A percentile compares a stretch with the other conserved stretches of the same genome.
Evolutionary conservation across 2,113 vertebrate genomes (phyloP).

Genomic region (Eurystomus gularis): DNA sequence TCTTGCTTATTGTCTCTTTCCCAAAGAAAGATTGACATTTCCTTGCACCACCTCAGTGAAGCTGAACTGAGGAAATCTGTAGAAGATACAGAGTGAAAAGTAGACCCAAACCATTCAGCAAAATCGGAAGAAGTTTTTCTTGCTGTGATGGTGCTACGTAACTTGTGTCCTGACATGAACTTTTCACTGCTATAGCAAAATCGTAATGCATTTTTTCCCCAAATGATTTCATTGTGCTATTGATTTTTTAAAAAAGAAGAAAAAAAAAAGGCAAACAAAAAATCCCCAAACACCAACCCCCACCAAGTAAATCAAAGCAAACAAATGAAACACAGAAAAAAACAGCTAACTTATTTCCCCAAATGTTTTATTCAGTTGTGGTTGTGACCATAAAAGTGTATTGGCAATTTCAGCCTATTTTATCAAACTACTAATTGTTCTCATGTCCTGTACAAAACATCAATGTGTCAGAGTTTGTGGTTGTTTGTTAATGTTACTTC

Average conservation of each 20-base stretch:
- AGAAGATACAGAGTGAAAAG: neutral
- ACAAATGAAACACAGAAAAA: neutral
- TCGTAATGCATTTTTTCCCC: rapidly evolving
- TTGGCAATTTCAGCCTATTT: conserved; percentile 5
- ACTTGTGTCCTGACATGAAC: neutral
- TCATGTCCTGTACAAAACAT: neutral
- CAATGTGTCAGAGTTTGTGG: neutral
- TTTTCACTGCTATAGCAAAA: neutral
- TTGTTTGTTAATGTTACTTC: conserved; percentile 1
- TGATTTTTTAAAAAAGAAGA: neutral
- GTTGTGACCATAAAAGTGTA: neutral
- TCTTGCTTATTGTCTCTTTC: neutral
- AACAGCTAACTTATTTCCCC: neutral
- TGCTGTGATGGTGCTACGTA: neutral
- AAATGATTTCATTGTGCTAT: neutral
- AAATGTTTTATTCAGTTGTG: neutral
- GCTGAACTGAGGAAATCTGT: neutral
- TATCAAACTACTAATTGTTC: conserved; percentile 42
- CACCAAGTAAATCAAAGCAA: neutral
- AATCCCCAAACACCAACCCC: neutral
- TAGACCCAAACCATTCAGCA: neutral
- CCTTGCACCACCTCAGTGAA: neutral
- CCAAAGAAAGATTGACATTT: neutral
- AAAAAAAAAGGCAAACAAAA: neutral
- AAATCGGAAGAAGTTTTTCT: neutral